Base-by-base conservation (phyloP, 2,113 vertebrate genomes). In the Campylorhamphus procurvoides region DNA sequence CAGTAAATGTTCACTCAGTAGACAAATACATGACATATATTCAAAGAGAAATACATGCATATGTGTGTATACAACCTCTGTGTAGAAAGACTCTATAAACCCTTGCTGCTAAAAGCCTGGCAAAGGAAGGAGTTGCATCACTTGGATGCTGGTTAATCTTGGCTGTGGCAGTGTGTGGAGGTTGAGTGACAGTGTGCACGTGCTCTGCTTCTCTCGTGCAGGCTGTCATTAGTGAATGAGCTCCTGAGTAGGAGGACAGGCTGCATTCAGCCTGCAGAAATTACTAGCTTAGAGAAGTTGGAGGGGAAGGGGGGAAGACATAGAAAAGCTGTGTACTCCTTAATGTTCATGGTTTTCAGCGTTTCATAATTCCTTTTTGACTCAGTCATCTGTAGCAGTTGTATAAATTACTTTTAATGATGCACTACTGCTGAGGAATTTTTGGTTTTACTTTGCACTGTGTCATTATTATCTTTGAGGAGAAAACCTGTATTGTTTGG, bases 381-480 rank as follows among this genome's bases (percentile, higher is more conserved):
- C 68, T 93, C 55, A 42, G 29, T 88, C 68, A 71, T 93, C 84
- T 93, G 64, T 94, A 55, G 75, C 47, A 55, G 83, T 93, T 84
- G 56, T 63, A 60, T 85, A 94, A 94, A 93, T 89, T 27, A 52
- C 72, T 94, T 80, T 37, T 92, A 92, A 93, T 79, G 84, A 79
- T 88, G 60, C 44, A 46, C 24, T 71, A 24, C 31, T 56, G 24
- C 79, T 75, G 49, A 72, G 66, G 56, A 87, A 49, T 79, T 77
- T 63, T 81, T 62, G 63, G 29, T 74, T 94, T 77, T 67, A 66
- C 72, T 93, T 80, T 63, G 68, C 75, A 83, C 29, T 31, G 19
- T 92, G 75, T 94, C 75, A 47, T 93, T 96, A 93, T 69, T 96
- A 83, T 56, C 35, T 87, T 50, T 71, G 74, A 85, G 49, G 58